These are phyloP conservation scores for Protula sp. DNA, from an alignment of 2,888 invertebrate genomes.

Conservation along the genomic window DNA sequence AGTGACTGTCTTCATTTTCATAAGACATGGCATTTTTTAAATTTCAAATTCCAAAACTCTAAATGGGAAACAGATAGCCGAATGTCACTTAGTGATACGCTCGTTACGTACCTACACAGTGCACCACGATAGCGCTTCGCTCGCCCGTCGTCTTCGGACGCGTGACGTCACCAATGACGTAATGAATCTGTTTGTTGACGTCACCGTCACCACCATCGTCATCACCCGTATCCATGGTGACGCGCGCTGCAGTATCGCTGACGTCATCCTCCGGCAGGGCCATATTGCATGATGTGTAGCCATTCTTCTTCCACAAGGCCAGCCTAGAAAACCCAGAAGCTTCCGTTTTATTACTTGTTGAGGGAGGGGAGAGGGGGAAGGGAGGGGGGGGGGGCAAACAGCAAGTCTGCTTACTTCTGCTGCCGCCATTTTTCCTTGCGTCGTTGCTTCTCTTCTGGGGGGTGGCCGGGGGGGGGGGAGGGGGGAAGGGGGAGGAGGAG, in stretches of 20 bases:
- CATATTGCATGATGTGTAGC: slow-evolving; percentile 37
- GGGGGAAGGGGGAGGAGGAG: too few relatives aligned
- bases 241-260: slow-evolving; percentile 15
- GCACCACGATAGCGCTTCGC: slow-evolving; percentile 44
- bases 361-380: too few relatives aligned
- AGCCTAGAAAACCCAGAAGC: slow-evolving; percentile 36
- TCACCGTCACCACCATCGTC: slow-evolving; percentile 15
- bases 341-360: too few relatives aligned
- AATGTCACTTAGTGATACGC: too few relatives aligned
- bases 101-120: slow-evolving; percentile 53
- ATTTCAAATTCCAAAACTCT: too few relatives aligned
- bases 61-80: too few relatives aligned
- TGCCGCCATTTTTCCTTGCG: slow-evolving; percentile 26
- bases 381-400: too few relatives aligned
- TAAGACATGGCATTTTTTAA: too few relatives aligned
- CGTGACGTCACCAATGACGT: slow-evolving; percentile 54
- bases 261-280: slow-evolving; percentile 25
- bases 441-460: slow-evolving; percentile 31
- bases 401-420: too few relatives aligned
- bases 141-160: slow-evolving; percentile 34
- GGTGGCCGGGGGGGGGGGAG: too few relatives aligned
- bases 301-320: slow-evolving; percentile 38
- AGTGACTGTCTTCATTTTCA: too few relatives aligned
- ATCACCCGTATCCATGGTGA: slow-evolving; percentile 22
- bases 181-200: slow-evolving; percentile 30